Evolutionary conservation across 2,888 invertebrate species (phyloP).

Genomic region (Onchidella celtica): DNA sequence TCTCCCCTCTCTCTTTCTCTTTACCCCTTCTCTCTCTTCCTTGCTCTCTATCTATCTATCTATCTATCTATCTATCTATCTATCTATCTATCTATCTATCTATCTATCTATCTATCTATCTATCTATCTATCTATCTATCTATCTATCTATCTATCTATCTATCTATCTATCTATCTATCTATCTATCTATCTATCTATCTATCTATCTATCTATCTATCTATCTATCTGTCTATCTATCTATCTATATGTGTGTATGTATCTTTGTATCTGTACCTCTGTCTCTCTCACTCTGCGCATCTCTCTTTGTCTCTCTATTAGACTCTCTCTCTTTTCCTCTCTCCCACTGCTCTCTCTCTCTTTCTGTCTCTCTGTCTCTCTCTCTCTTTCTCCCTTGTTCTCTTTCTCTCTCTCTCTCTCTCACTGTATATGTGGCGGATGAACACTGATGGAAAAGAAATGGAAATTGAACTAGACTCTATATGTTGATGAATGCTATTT

Average conservation of each 20-base stretch:
- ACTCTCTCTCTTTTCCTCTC: too few relatives aligned
- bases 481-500: too few relatives aligned
- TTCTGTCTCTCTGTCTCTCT: neutral
- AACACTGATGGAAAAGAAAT: too few relatives aligned
- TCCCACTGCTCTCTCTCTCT: neutral
- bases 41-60: neutral
- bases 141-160: neutral
- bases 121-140: neutral
- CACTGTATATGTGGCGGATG: neutral
- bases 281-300: too few relatives aligned
- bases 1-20: neutral
- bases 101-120: neutral
- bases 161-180: neutral
- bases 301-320: too few relatives aligned
- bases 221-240: too few relatives aligned
- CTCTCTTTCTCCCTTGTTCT: too few relatives aligned
- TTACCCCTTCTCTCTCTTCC: neutral
- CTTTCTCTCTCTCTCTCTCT: neutral
- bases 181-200: too few relatives aligned
- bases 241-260: too few relatives aligned
- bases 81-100: neutral
- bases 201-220: neutral
- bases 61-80: neutral
- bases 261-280: too few relatives aligned
- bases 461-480: too few relatives aligned